These are phyloP conservation scores for Tragulus kanchil DNA, from an alignment of 2,113 vertebrate species.

Conservation along the genomic window DNA sequence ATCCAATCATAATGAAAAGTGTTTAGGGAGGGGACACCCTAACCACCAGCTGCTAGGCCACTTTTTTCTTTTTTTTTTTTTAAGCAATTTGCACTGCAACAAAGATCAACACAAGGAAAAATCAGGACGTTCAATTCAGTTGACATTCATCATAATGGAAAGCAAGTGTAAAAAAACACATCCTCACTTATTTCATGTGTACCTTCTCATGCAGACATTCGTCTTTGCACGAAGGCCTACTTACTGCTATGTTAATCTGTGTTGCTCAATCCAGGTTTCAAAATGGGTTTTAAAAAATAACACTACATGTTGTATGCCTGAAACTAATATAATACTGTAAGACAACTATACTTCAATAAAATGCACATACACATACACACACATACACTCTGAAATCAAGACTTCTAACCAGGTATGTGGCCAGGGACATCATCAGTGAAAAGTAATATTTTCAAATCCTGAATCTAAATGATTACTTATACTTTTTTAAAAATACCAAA, in stretches of 20 bases:
- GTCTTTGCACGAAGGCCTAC: background rate
- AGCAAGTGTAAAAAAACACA: background rate
- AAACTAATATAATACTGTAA: background rate
- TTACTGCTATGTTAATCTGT: background rate
- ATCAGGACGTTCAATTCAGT: background rate
- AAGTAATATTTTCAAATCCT: background rate
- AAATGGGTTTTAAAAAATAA: conserved; percentile 18
- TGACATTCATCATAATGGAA: background rate
- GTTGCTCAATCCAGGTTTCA: background rate
- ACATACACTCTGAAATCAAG: background rate
- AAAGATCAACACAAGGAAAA: background rate
- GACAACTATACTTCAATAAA: background rate
- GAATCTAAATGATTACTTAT: background rate
- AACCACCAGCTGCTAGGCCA: background rate
- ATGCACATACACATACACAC: background rate
- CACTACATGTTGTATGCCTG: background rate
- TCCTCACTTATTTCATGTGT: background rate
- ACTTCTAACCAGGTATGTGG: background rate
- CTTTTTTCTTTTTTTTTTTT: background rate
- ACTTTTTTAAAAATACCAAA: background rate
- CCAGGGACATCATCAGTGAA: background rate
- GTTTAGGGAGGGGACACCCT: background rate
- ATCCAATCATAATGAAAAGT: background rate
- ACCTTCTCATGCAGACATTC: background rate
- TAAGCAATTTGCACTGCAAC: background rate